Conservation (phyloP, 37 sponge, comb jelly and placozoan species). For the Dysidea cf. avara region DNA sequence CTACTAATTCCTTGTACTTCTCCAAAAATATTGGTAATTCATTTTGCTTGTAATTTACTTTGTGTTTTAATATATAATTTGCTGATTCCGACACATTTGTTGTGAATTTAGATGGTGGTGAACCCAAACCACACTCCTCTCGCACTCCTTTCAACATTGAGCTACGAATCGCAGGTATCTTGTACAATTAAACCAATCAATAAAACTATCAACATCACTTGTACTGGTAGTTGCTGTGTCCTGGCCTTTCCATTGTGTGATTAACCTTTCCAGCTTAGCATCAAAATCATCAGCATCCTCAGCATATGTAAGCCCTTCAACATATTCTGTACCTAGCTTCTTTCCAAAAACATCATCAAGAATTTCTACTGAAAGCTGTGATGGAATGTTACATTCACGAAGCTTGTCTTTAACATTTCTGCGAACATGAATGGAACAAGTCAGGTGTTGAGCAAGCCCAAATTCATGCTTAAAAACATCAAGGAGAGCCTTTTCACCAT, state of each 20-base stretch:
- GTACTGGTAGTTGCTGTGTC: not conserved
- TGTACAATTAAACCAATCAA: slow-evolving; percentile 15
- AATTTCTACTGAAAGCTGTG: slow-evolving; percentile 10
- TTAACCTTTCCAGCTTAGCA: not conserved
- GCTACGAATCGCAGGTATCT: slow-evolving; percentile 2
- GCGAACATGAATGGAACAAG: slow-evolving; percentile 32
- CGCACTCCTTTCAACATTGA: slow-evolving; percentile 12
- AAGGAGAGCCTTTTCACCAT: slow-evolving; percentile 36
- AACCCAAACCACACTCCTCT: slow-evolving; percentile 36
- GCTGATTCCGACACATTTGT: slow-evolving; percentile 38
- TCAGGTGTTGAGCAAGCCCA: slow-evolving; percentile 40
- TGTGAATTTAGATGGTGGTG: slow-evolving; percentile 29
- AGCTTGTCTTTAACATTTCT: slow-evolving; percentile 35
- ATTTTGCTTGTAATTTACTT: slow-evolving; percentile 38
- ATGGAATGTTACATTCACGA: slow-evolving; percentile 9
- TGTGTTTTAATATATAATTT: slow-evolving; percentile 25
- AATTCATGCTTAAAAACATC: slow-evolving; percentile 57
- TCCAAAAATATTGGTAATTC: slow-evolving; percentile 23
- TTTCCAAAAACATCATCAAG: slow-evolving; percentile 47
- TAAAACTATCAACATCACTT: slow-evolving; percentile 3
- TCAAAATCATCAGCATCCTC: slow-evolving; percentile 17
- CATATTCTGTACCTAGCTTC: slow-evolving; percentile 20
- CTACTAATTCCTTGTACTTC: slow-evolving; percentile 15
- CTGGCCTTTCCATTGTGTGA: slow-evolving; percentile 1
- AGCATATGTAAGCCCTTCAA: slow-evolving; percentile 37